Percentiles rank a stretch among this genome's conserved stretches.
phyloP scores from a whole-genome alignment of 2,113 vertebrate genomes.

The Alethe castanea region DNA sequence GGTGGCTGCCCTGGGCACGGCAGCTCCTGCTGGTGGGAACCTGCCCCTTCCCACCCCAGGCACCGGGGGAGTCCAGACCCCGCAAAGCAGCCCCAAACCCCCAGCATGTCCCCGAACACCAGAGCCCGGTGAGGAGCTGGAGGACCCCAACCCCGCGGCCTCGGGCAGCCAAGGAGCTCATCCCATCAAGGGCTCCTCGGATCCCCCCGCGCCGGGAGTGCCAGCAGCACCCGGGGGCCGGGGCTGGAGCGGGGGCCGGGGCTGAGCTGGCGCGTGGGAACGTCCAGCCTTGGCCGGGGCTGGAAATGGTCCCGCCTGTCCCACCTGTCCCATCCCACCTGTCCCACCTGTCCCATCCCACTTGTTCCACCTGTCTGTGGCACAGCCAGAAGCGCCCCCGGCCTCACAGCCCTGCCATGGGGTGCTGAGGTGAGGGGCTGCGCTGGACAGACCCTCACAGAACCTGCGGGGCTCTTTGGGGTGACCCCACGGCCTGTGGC shows the following conservation, averaged over 20 bases:
- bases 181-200: fast-evolving
- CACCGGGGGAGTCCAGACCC: fast-evolving
- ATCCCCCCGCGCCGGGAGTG: fast-evolving
- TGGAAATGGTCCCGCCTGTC: neutral
- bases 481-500: neutral
- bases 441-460: fast-evolving
- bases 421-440: neutral
- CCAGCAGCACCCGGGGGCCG: neutral
- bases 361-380: neutral
- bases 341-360: neutral
- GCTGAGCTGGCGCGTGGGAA: neutral
- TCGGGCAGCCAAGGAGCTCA: neutral
- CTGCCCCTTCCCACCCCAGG: neutral
- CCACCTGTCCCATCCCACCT: neutral
- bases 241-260: neutral
- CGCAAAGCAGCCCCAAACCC: fast-evolving
- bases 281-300: fast-evolving
- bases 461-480: neutral
- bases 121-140: neutral
- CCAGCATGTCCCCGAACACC: fast-evolving
- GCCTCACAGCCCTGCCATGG: neutral
- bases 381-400: fast-evolving
- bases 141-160: fast-evolving
- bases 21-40: neutral
- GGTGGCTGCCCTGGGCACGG: neutral